Conservation (phyloP, 2,113 vertebrate genomes). For the Sylvilagus bachmani region DNA sequence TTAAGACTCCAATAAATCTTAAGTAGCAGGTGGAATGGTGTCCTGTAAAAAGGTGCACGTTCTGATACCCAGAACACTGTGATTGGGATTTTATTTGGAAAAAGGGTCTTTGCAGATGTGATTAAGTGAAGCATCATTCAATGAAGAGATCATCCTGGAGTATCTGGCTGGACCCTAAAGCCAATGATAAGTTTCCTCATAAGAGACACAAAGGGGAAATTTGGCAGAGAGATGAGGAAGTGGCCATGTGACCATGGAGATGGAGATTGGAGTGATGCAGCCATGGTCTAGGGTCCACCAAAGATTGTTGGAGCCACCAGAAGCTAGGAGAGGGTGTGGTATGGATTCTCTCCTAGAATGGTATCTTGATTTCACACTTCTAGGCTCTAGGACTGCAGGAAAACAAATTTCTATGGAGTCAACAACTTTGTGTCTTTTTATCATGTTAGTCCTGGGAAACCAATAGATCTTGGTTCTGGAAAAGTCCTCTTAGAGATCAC, state of each 20-base stretch:
- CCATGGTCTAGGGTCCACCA: background rate
- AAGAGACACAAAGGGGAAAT: background rate
- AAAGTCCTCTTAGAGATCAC: background rate
- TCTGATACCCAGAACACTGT: background rate
- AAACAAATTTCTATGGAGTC: background rate
- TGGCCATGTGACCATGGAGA: background rate
- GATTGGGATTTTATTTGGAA: background rate
- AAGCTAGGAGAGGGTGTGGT: background rate
- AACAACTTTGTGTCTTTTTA: background rate
- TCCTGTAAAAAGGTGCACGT: background rate
- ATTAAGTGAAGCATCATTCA: background rate
- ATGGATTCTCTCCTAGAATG: background rate
- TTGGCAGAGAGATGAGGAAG: conserved; percentile 2
- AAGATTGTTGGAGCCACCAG: background rate
- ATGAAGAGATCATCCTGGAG: background rate
- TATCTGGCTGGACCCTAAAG: background rate
- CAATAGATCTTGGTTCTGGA: background rate
- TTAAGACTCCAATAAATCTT: background rate
- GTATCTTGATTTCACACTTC: background rate
- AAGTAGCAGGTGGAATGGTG: background rate
- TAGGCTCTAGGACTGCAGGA: background rate
- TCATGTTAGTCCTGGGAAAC: background rate
- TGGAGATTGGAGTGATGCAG: background rate
- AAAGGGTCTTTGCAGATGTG: conserved; percentile 20
- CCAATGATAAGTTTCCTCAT: background rate